Conservation (phyloP, 2,888 invertebrate species). For the Hypercompe scribonia region DNA sequence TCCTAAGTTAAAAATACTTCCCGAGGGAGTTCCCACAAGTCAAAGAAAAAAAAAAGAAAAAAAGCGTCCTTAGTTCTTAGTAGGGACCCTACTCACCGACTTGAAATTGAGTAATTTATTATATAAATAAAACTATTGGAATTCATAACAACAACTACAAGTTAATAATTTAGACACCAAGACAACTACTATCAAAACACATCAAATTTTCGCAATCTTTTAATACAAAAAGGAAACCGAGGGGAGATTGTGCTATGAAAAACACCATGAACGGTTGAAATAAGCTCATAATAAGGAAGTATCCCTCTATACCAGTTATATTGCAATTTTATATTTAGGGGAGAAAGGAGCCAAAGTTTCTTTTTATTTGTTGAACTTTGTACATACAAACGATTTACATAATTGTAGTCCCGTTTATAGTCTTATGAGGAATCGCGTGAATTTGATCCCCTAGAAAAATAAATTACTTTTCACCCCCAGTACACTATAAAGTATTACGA, state of each 20-base stretch:
- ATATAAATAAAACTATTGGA: constrained; percentile 1
- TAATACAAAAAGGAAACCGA: constrained; percentile 39
- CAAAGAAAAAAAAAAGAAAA: no score
- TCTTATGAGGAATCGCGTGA: constrained; percentile 45
- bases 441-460: constrained; percentile 39
- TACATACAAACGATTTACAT: constrained; percentile 49
- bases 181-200: constrained; percentile 23
- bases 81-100: no score
- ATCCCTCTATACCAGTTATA: constrained; percentile 46
- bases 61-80: no score
- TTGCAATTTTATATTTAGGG: constrained; percentile 55
- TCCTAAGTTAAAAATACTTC: no score
- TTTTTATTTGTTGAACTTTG: constrained; percentile 51
- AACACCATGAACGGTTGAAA: constrained; percentile 45
- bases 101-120: background rate
- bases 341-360: constrained; percentile 30
- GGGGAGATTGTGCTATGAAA: constrained; percentile 51
- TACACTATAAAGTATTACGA: constrained; percentile 25
- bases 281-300: constrained; percentile 53
- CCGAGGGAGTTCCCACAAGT: no score
- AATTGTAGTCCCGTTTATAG: constrained; percentile 52
- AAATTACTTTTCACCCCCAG: constrained; percentile 43
- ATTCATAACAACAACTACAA: background rate
- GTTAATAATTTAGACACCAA: constrained; percentile 28
- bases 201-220: constrained; percentile 47